Conservation (phyloP, 2,888 invertebrate species). For the Apamea anceps region DNA sequence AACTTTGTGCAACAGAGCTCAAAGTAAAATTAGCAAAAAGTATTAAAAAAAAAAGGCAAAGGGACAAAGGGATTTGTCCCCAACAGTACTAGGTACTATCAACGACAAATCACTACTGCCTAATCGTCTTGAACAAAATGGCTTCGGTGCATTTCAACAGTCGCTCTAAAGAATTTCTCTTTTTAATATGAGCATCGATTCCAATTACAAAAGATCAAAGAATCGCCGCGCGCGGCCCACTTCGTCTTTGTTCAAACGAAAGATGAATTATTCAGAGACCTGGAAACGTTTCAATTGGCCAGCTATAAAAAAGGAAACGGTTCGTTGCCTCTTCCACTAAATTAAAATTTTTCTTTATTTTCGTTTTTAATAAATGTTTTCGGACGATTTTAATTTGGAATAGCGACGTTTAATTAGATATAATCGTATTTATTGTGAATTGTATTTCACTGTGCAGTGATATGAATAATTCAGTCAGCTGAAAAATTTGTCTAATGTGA, state of each 20-base stretch:
- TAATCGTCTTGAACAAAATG: slow-evolving; percentile 88
- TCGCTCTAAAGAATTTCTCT: slow-evolving; percentile 87
- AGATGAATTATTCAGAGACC: slow-evolving; percentile 90
- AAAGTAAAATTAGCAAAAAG: slow-evolving; percentile 34
- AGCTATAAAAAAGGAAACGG: slow-evolving; percentile 90
- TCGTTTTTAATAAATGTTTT: slow-evolving; percentile 81
- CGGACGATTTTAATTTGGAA: slow-evolving; percentile 74
- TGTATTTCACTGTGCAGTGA: slow-evolving; percentile 41
- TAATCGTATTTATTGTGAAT: slow-evolving; percentile 44
- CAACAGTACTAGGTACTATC: slow-evolving; percentile 61
- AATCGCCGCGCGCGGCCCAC: slow-evolving; percentile 90
- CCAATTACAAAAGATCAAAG: slow-evolving; percentile 91
- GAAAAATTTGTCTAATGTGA: slow-evolving; percentile 30
- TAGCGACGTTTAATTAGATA: slow-evolving; percentile 54
- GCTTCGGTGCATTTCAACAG: slow-evolving; percentile 89
- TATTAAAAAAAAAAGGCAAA: slow-evolving; percentile 57
- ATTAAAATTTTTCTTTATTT: slow-evolving; percentile 89
- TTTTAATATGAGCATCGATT: slow-evolving; percentile 91
- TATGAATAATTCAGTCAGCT: slow-evolving; percentile 28
- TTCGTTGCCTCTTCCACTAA: slow-evolving; percentile 90
- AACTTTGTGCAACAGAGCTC: slow-evolving; percentile 32
- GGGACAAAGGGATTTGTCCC: slow-evolving; percentile 62
- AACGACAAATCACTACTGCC: slow-evolving; percentile 82
- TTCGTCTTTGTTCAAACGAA: slow-evolving; percentile 91
- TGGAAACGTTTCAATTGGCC: slow-evolving; percentile 91